Conservation (phyloP, 1,140 invertebrate genomes). For the Pachypsylla venusta region DNA sequence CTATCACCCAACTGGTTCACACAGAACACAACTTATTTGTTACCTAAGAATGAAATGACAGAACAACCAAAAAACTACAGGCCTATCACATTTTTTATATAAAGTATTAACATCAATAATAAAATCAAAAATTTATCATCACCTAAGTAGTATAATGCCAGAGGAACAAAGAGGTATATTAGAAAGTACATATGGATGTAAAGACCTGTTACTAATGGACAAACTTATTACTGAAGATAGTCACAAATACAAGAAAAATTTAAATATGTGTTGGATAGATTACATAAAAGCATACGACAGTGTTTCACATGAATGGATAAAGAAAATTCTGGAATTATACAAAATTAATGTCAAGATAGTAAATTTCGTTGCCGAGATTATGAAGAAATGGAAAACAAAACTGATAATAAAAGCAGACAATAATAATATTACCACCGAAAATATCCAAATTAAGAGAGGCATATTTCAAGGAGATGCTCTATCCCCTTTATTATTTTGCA, state of each 20-base stretch:
- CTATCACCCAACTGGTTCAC: no score
- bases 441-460: slow-evolving; percentile 8
- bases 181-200: background rate
- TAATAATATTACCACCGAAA: background rate
- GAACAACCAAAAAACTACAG: no score
- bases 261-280: background rate
- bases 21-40: no score
- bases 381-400: background rate
- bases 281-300: background rate
- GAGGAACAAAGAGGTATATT: no score
- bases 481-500: slow-evolving; percentile 17
- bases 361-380: background rate
- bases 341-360: background rate
- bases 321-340: background rate
- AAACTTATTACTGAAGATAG: background rate
- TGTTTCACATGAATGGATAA: background rate
- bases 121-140: no score
- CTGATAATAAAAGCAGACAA: background rate
- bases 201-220: background rate
- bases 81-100: no score
- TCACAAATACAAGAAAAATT: background rate
- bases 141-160: no score
- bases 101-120: no score
- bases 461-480: slow-evolving; percentile 19
- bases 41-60: no score